phyloP scores from a whole-genome alignment of 2,888 invertebrate species.

The Ptychoptera contaminata region DNA sequence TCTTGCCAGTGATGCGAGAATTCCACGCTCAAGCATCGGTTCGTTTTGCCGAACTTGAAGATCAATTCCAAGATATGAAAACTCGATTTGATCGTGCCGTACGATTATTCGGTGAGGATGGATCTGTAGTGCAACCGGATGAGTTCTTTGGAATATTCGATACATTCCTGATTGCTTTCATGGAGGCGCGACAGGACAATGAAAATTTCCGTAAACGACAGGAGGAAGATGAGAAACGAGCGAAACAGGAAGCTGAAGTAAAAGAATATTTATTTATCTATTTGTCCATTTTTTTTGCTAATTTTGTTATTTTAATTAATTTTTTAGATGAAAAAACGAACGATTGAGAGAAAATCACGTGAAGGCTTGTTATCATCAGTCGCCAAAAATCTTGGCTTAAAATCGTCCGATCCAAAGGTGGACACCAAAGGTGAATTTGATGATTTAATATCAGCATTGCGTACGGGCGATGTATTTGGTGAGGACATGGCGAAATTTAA shows the following conservation, averaged over 20 bases:
- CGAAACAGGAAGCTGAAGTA: slow-evolving; percentile 70
- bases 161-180: slow-evolving; percentile 64
- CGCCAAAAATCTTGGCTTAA: slow-evolving; percentile 50
- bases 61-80: slow-evolving; percentile 90
- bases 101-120: slow-evolving; percentile 80
- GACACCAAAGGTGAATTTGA: slow-evolving; percentile 83
- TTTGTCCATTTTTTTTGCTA: slow-evolving; percentile 5
- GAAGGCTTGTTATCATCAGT: slow-evolving; percentile 64
- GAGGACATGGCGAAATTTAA: slow-evolving; percentile 91
- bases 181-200: slow-evolving; percentile 77
- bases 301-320: slow-evolving; percentile 31
- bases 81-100: slow-evolving; percentile 79
- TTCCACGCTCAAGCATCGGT: slow-evolving; percentile 88
- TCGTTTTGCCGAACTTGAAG: slow-evolving; percentile 81
- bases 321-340: slow-evolving; percentile 51
- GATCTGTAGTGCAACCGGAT: slow-evolving; percentile 69
- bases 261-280: too few species aligned
- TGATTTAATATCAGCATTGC: slow-evolving; percentile 82
- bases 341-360: slow-evolving; percentile 69
- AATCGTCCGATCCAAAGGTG: slow-evolving; percentile 29
- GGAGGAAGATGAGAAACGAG: slow-evolving; percentile 80
- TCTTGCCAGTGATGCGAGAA: slow-evolving; percentile 85
- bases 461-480: slow-evolving; percentile 90
- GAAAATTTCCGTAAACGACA: slow-evolving; percentile 66
- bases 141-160: slow-evolving; percentile 90